phyloP scores from a whole-genome alignment of 2,113 vertebrate species.

The Phrynocephalus versicolor region DNA sequence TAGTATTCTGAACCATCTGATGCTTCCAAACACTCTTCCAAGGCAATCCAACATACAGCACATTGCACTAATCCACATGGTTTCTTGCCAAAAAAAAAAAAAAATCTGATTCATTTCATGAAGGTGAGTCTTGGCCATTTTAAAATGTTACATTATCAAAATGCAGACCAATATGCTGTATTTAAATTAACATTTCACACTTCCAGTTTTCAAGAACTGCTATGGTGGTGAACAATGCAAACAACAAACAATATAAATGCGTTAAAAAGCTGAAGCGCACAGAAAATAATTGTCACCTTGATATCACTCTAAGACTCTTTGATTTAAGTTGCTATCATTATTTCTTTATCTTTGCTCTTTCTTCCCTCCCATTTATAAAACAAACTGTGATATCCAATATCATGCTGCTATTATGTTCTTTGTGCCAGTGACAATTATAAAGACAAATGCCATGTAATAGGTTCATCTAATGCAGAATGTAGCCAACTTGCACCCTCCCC shows the following conservation, averaged over 20 bases:
- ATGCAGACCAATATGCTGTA: not conserved
- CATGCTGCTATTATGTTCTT: not conserved
- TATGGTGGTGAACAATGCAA: not conserved
- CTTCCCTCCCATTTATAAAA: too few species aligned
- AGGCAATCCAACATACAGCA: too few species aligned
- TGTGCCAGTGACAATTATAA: not conserved
- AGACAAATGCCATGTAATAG: not conserved
- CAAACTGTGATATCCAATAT: not conserved
- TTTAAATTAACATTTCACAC: not conserved
- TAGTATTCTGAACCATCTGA: too few species aligned
- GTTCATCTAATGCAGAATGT: not conserved
- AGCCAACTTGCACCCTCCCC: not conserved
- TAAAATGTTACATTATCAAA: not conserved
- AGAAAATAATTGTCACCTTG: too few species aligned
- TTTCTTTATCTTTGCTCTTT: too few species aligned
- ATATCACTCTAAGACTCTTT: too few species aligned
- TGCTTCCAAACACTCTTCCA: too few species aligned
- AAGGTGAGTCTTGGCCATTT: not conserved
- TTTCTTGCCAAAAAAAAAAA: not conserved
- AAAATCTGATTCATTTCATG: not conserved
- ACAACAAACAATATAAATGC: not conserved
- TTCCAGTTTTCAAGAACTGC: not conserved
- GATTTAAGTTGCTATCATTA: too few species aligned
- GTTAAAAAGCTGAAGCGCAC: too few species aligned
- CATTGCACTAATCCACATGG: not conserved